Conservation (phyloP, 2,888 invertebrate species). For the Cataglyphis albicans region DNA sequence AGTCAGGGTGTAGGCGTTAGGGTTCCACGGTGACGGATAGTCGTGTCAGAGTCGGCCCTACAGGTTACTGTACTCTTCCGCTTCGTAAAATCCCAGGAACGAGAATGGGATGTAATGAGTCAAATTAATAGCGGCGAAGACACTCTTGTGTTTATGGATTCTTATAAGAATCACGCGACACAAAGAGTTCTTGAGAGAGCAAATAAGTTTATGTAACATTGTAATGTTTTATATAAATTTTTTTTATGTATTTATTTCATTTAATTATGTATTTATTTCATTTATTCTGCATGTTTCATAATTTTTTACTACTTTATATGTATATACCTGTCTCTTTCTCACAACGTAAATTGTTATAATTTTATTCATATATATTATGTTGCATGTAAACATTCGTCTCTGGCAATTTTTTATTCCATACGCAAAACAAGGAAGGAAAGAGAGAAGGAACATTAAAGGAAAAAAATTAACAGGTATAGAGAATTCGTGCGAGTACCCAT, state of each 20-base stretch:
- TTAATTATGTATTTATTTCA: too few relatives aligned
- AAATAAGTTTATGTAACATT: background rate
- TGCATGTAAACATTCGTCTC: background rate
- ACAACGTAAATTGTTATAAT: background rate
- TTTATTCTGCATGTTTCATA: background rate
- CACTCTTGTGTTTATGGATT: background rate
- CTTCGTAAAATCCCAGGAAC: constrained; percentile 52
- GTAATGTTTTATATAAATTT: background rate
- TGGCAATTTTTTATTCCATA: background rate
- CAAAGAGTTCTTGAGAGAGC: background rate
- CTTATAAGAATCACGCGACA: background rate
- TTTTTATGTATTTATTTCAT: background rate
- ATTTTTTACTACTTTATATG: background rate
- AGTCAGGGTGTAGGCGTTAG: constrained; percentile 66
- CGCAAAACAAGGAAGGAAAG: background rate
- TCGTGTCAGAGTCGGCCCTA: constrained; percentile 67
- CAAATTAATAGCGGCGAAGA: constrained; percentile 11
- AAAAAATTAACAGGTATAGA: background rate
- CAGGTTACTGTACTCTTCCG: constrained; percentile 67
- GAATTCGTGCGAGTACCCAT: background rate
- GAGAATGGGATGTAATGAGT: constrained; percentile 30
- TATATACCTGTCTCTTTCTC: background rate
- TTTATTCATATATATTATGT: background rate
- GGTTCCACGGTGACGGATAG: constrained; percentile 75
- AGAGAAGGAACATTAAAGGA: background rate